These are phyloP conservation scores for Neodiprion virginianus DNA, from an alignment of 1,140 invertebrate species.

Conservation along the genomic window DNA sequence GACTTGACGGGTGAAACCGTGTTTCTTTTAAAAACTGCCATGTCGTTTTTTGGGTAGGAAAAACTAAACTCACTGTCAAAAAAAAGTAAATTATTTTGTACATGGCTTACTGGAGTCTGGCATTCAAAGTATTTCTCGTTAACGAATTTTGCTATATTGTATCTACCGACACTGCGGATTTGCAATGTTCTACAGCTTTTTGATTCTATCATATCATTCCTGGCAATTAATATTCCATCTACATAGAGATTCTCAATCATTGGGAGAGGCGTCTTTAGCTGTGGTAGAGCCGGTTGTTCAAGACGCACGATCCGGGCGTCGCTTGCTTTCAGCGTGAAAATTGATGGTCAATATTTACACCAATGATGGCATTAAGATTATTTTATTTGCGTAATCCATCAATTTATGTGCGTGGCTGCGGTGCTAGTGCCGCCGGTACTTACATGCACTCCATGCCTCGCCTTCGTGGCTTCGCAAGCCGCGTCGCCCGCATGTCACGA, in stretches of 20 bases:
- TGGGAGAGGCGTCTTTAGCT: background rate
- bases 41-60: background rate
- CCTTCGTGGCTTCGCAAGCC: no score
- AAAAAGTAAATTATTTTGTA: background rate
- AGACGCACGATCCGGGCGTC: background rate
- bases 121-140: no score
- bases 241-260: no score
- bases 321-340: background rate
- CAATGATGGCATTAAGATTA: background rate
- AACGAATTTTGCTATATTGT: no score
- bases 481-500: background rate
- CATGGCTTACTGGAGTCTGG: no score
- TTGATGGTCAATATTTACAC: conserved; percentile 5
- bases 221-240: no score
- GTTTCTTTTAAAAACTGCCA: background rate
- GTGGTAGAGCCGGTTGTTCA: no score
- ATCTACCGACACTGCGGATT: no score
- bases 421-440: background rate
- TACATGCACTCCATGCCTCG: background rate
- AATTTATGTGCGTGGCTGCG: background rate
- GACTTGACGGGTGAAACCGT: background rate
- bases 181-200: no score
- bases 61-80: background rate
- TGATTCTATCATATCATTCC: no score
- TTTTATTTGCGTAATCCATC: conserved; percentile 7